A percentile compares a stretch with the other conserved stretches of the same genome.
These are phyloP conservation scores for Perizoma flavofasciatum DNA, from an alignment of 2,888 invertebrate species.

Conservation along the genomic window DNA sequence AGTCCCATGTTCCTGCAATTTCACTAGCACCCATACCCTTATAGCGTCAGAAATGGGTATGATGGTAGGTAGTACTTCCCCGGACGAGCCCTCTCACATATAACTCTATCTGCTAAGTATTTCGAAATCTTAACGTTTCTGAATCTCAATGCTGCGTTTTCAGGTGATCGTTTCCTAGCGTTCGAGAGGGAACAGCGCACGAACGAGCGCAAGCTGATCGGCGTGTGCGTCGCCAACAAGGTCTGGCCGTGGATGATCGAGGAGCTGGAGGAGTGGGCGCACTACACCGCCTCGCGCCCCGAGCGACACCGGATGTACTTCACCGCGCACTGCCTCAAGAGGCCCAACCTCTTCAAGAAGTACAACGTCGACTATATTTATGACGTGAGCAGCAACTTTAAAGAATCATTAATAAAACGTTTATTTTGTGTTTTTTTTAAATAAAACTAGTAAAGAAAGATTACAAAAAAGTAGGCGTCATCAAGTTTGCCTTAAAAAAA, in stretches of 20 bases:
- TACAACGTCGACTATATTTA: constrained; percentile 74
- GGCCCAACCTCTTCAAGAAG: constrained; percentile 73
- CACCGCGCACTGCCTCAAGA: constrained; percentile 74
- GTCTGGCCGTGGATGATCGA: constrained; percentile 78
- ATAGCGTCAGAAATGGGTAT: too few species aligned
- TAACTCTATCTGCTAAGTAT: too few species aligned
- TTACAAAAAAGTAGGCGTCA: too few species aligned
- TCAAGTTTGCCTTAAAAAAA: too few species aligned
- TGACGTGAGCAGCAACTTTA: constrained; percentile 61
- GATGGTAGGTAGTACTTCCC: too few species aligned
- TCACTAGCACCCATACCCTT: too few species aligned
- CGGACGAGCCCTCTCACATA: too few species aligned
- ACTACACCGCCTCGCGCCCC: constrained; percentile 61
- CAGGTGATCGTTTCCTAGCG: constrained; percentile 65
- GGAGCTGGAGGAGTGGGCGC: constrained; percentile 80
- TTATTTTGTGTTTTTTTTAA: too few species aligned
- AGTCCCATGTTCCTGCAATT: too few species aligned
- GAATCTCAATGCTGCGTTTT: constrained; percentile 13
- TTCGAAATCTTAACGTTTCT: too few species aligned
- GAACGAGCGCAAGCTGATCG: constrained; percentile 69
- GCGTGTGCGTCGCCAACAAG: constrained; percentile 74
- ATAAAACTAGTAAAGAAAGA: too few species aligned
- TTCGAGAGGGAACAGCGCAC: constrained; percentile 61
- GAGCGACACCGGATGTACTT: constrained; percentile 78
- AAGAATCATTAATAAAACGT: too few species aligned